Evolutionary conservation across 2,113 vertebrate species (phyloP), one percentile per base, ranked within the genome.

Genomic region (Tetrax tetrax): DNA sequence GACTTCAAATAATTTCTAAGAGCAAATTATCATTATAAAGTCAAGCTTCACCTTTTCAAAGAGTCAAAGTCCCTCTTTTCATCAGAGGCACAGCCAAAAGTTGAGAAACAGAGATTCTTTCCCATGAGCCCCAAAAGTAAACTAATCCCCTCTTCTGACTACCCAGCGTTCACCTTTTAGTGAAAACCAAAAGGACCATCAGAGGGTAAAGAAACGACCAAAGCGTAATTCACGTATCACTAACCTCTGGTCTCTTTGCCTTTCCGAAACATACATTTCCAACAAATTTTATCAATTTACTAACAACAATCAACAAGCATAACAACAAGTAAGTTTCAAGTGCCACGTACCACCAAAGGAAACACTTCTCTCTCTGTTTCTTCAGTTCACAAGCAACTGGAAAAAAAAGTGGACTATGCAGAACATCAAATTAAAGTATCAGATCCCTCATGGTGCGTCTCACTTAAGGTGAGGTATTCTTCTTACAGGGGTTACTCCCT

Each of bases 11-110:
- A 76, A 92, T 91, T 92, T 93, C 83, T 63, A 95, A 76, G 59
- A 84, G 45, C 12, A 87, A 91, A 96, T 95, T 94, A 97, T 91
- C 87, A 95, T 76, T 87, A 95, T 65, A 76, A 95, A 96, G 89
- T 87, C 57, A 93, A 87, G 65, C 74, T 91, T 95, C 91, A 79
- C 74, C 89, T 95, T 96, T 82, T 89, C 87, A 95, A 95, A 82
- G 86, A 84, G 77, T 65, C 65, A 22, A 61, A 78, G 41, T 87
- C 78, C 45, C 24, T 87, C 69, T 90, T 94, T 92, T 92, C 53
- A 92, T 94, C 61, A 95, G 56, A 68, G 35, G 51, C 27, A 69
- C 38, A 75, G 93, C 35, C 41, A 68, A 27, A 82, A 85, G 29
- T 18, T 74, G n/a, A 85, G 70, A 89, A 94, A 93, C 22, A 16